Evolutionary conservation across 2,888 invertebrate species (phyloP), one percentile per base, ranked within the genome.

Genomic region (Cynaeus angustus): DNA sequence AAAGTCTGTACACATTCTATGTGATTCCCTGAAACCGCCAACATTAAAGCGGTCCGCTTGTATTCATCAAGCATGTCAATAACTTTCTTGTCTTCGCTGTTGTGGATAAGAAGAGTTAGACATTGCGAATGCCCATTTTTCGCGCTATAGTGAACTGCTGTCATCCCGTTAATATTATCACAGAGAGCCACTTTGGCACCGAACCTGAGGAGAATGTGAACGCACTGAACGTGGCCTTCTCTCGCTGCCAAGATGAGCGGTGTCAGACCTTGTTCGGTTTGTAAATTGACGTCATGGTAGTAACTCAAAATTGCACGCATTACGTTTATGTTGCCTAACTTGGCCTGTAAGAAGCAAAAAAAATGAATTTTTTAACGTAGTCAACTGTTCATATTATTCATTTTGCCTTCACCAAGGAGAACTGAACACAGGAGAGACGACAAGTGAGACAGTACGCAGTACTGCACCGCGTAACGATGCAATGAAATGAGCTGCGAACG

Each of bases 211-310:
- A 91, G 81, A 59, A 88, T 81, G 73, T 88, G 86, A 45, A 90
- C 88, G 79, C 89, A 88, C 48, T 87, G 86, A 1, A 86, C 83
- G 76, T 90, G 88, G 3, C 90, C 87, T 71, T 85, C 84, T 38
- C 85, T 86, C 28, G 89, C 87, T 0, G 90, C 89, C 46, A 90
- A 76, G 75, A 90, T 87, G 48, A 91, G 80, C 13, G 91, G 88
- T 1, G 90, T 90, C 37, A 78, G 68, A 33, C 80, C 90, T 30
- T 84, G 83, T 72, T 87, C 86, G 73, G 89, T 89, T 73, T 85
- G 85, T 37, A 89, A 85, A 76, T 90, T 89, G 0, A 87, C 85
- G 77, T 88, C 87, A 70, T 86, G 86, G 71, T 88, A 88, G 75
- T 87, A 86, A 12, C 86, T 86, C 66, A 89, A 78, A 43, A 90